Conservation (phyloP, 2,113 vertebrate genomes). For the Plectropomus leopardus region DNA sequence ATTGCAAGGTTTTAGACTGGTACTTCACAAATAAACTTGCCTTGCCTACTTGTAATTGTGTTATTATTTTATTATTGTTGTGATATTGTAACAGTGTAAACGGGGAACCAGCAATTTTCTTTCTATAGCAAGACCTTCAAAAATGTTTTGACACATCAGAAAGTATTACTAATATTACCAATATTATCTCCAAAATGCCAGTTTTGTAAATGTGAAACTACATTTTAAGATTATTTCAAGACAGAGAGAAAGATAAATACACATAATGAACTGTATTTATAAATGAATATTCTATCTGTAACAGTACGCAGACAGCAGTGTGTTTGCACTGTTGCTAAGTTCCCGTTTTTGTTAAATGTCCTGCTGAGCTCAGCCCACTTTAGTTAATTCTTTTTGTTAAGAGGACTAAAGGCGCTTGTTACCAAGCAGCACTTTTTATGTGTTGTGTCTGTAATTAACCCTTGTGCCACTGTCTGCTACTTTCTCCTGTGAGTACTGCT, state of each 20-base stretch:
- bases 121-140: not conserved
- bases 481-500: not conserved
- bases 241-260: not conserved
- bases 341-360: conserved; percentile 36
- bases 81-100: too few relatives aligned
- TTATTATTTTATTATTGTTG: too few relatives aligned
- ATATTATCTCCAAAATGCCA: not conserved
- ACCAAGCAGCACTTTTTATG: conserved; percentile 71
- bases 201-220: not conserved
- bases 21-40: not conserved
- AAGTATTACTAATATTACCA: too few relatives aligned
- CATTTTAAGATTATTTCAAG: not conserved
- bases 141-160: too few relatives aligned
- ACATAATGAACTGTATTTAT: not conserved
- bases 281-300: not conserved
- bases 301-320: conserved; percentile 14
- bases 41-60: too few relatives aligned
- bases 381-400: conserved; percentile 44
- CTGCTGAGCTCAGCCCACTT: conserved; percentile 34
- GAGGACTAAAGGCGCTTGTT: conserved; percentile 44
- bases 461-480: not conserved
- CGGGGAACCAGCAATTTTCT: not conserved
- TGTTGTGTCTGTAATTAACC: not conserved
- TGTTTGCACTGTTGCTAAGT: conserved; percentile 66
- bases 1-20: not conserved